A percentile compares a stretch with the other conserved stretches of the same genome.
Conservation (phyloP, 2,888 invertebrate genomes). For the Watsonalla cultraria region DNA sequence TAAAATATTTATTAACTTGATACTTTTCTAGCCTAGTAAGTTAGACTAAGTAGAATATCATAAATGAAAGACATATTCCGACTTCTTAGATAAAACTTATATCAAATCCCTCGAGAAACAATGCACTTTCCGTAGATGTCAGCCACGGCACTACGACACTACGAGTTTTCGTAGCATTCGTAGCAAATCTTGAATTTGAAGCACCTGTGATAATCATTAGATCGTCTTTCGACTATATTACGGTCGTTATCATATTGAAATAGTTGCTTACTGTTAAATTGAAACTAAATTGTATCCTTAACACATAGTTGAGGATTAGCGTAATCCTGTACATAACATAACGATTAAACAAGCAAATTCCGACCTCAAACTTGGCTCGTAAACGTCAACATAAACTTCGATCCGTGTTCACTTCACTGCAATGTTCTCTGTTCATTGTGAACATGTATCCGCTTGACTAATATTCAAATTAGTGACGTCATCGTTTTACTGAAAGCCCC, state of each 20-base stretch:
- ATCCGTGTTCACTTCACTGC: conserved; percentile 9
- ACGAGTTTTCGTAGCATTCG: no score
- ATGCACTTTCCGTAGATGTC: no score
- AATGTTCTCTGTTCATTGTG: conserved; percentile 24
- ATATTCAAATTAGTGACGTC: conserved; percentile 46
- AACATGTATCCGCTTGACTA: conserved; percentile 28
- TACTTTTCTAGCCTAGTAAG: no score
- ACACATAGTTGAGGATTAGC: conserved; percentile 11
- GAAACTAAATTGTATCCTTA: background rate
- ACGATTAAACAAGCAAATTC: conserved; percentile 25
- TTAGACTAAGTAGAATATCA: no score
- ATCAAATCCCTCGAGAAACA: no score
- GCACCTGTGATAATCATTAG: no score
- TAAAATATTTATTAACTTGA: no score
- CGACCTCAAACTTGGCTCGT: conserved; percentile 32
- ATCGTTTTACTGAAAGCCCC: conserved; percentile 31
- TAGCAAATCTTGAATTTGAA: no score
- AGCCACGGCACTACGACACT: no score
- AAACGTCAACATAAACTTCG: conserved; percentile 32
- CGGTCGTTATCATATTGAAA: conserved; percentile 3
- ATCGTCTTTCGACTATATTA: no score
- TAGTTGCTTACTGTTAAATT: conserved; percentile 1
- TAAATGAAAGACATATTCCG: no score
- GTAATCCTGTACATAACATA: conserved; percentile 16
- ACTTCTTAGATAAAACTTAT: no score